Base-by-base conservation (phyloP, 2,888 invertebrate genomes). In the Lysandra bellargus region DNA sequence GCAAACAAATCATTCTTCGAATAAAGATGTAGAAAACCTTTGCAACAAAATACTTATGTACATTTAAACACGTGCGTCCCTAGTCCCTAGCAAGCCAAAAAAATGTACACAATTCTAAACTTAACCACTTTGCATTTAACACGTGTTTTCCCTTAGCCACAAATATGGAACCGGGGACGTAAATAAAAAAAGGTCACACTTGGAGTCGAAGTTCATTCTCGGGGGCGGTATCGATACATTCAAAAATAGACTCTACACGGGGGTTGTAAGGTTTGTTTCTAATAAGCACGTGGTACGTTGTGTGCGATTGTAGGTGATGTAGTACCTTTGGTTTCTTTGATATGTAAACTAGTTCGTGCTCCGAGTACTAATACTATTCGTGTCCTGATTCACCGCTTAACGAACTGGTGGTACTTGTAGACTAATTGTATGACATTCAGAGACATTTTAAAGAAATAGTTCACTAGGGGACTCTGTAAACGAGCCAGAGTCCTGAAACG, bases 181-280 rank as follows among this genome's bases (percentile, higher is more conserved):
- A 72, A 79, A 77, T 64, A 72, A 79, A 77, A 79, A 49, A 79
- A 79, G 77, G 53, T 76, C 76, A 76, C 76, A 57, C 49, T 64
- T 72, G 69, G 72, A 77, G 74, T 75, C 79, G 61, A 75, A 79
- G 79, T 79, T 79, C 78, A 78, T 69, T 74, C 74, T 61, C 33
- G 60, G 74, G 75, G 75, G 79, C 74, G 61, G 75, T 44, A 74
- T 49, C 40, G n/a, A 57, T 37, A 12, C n/a, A 33, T 44, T 44
- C n/a, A 57, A 61, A 79, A 75, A 30, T 17, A 73, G 33, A 74
- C 61, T 61, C 4, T 75, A 79, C 7, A 30, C 1, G 53, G 4
- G 6, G 9, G 17, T 2, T 5, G 60, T 79, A 74, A 61, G 74
- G 61, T 60, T 79, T 79, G 30, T 60, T 37, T 49, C 69, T 30